Evolutionary conservation across 64 coral and sea anemone genomes (phyloP), one percentile per base, ranked within the genome.

Genomic region (Montipora sp.): DNA sequence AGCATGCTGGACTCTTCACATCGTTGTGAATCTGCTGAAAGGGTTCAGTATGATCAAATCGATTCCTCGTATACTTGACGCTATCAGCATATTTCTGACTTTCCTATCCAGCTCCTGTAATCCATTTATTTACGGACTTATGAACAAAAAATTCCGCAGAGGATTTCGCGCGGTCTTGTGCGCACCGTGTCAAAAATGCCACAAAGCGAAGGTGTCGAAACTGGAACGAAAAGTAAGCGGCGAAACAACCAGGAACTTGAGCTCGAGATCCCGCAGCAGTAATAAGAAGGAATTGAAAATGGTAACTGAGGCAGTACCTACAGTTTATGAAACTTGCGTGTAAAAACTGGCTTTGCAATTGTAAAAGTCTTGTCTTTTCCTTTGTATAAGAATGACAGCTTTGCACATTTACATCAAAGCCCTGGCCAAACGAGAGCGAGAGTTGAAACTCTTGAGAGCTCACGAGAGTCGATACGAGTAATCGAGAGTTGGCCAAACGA

Each of bases 91-190:
- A 16, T 92, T 96, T 48, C 53, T 96, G 14, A 93, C 91, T 1
- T 96, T 96, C 51, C 75, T 96, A 0, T 96, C 95, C 8, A 96
- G 95, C 51, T 90, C 95, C 3, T 90, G 88, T 19, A 96, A 96
- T 24, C 95, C 95, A 3, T 96, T 93, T 50, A 96, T 96, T 18
- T 96, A 96, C 20, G 95, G 91, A 48, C 90, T 93, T 8, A 92
- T 96, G 81, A 96, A 90, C 46, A 96, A 96, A 85, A 92, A 96
- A 46, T 96, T 96, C 24, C 91, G 91, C 74, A 96, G 93, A 77
- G 95, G 95, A 60, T 96, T 96, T 86, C 91, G 91, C 8, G 77
- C 92, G 21, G 86, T 96, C 67, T 86, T 96, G 23, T 93, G 91
- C 19, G 92, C 88, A 18, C 88, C 84, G 9, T 96, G 91, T 51